Conservation (phyloP, 2,797 vertebrate genomes). For the Sus cebifrons region DNA sequence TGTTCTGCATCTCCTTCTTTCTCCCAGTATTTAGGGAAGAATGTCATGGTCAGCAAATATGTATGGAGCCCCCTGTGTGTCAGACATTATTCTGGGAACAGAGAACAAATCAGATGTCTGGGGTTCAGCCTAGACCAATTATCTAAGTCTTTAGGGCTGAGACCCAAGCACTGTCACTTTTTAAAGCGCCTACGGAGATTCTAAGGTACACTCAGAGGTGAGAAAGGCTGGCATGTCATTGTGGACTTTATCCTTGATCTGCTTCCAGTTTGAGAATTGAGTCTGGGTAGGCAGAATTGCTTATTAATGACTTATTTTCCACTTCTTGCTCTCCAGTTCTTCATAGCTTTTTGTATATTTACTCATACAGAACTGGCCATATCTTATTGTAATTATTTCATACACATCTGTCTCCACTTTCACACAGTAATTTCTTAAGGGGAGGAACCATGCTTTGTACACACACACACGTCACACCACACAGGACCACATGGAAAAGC, state of each 20-base stretch:
- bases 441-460: neutral
- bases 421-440: neutral
- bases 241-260: neutral
- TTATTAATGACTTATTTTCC: neutral
- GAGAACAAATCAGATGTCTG: neutral
- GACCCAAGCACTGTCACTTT: neutral
- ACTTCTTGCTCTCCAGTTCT: neutral
- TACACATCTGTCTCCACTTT: neutral
- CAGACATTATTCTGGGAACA: neutral
- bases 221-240: neutral
- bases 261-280: neutral
- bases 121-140: too few species aligned
- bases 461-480: neutral
- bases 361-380: neutral
- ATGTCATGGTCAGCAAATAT: neutral
- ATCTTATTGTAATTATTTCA: neutral
- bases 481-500: neutral
- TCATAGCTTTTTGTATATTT: neutral
- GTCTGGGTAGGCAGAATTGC: neutral
- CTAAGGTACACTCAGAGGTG: neutral
- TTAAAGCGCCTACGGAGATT: neutral
- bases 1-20: neutral
- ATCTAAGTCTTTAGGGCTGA: neutral
- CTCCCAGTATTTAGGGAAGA: neutral
- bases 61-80: neutral